Percentiles rank a stretch among this genome's conserved stretches.
Conservation (phyloP, 2,888 invertebrate genomes). For the Erebia palarica region DNA sequence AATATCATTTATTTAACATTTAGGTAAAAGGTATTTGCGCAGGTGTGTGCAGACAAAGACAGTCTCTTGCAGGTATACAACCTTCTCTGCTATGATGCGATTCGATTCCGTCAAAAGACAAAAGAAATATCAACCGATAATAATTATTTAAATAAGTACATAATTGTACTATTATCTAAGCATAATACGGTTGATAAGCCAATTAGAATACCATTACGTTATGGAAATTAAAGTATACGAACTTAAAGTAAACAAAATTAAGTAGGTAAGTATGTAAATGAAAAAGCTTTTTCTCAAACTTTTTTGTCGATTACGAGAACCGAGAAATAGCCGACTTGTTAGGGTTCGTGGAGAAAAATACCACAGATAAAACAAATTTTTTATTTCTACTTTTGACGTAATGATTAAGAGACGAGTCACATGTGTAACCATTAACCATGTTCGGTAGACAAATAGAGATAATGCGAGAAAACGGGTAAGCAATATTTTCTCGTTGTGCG, state of each 20-base stretch:
- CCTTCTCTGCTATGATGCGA: background rate
- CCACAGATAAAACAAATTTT: too few species aligned
- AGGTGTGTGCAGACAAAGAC: conserved; percentile 46
- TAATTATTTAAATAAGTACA: background rate
- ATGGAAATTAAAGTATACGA: background rate
- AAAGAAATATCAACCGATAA: conserved; percentile 1
- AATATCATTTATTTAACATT: conserved; percentile 42
- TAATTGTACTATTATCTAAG: background rate
- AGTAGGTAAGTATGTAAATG: background rate
- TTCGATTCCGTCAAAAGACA: background rate
- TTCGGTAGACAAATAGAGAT: too few species aligned
- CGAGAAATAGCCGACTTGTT: too few species aligned
- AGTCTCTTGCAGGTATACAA: background rate
- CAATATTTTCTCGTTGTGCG: too few species aligned
- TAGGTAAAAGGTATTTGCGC: conserved; percentile 47
- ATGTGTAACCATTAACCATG: too few species aligned
- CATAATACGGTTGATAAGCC: background rate
- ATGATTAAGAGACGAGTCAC: too few species aligned
- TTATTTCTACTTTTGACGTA: too few species aligned
- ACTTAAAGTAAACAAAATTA: background rate
- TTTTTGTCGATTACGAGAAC: too few species aligned
- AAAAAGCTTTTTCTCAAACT: background rate
- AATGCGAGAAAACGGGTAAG: too few species aligned
- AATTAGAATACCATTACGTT: background rate
- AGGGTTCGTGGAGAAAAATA: too few species aligned